Conservation (phyloP, 2,113 vertebrate genomes). For the Coracopsis vasa region DNA sequence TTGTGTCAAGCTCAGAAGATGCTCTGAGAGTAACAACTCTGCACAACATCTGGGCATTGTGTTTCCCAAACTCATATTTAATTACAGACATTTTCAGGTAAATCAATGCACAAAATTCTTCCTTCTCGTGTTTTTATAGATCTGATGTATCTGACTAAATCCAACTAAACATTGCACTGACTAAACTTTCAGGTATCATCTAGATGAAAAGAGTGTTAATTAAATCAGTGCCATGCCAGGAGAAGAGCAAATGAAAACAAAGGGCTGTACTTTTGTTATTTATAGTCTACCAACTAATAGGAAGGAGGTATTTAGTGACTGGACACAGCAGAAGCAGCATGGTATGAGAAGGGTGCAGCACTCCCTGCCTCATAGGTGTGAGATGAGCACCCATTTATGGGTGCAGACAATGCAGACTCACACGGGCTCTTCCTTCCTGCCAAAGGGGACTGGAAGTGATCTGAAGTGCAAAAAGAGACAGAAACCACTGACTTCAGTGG, state of each 20-base stretch:
- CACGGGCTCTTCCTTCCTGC: background rate
- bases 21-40: background rate
- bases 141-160: background rate
- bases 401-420: background rate
- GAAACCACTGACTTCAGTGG: constrained; percentile 62
- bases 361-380: background rate
- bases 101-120: background rate
- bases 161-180: background rate
- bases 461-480: constrained; percentile 40
- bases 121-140: background rate
- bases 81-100: background rate
- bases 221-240: background rate
- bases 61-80: background rate
- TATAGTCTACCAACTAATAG: background rate
- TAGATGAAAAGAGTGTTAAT: background rate
- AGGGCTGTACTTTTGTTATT: background rate
- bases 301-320: background rate
- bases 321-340: background rate
- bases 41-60: background rate
- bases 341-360: background rate
- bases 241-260: background rate
- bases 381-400: background rate
- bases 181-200: background rate
- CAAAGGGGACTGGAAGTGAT: constrained; percentile 20
- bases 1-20: background rate